Evolutionary conservation across 2,888 invertebrate genomes (phyloP).

Genomic region (Portevinia maculata): DNA sequence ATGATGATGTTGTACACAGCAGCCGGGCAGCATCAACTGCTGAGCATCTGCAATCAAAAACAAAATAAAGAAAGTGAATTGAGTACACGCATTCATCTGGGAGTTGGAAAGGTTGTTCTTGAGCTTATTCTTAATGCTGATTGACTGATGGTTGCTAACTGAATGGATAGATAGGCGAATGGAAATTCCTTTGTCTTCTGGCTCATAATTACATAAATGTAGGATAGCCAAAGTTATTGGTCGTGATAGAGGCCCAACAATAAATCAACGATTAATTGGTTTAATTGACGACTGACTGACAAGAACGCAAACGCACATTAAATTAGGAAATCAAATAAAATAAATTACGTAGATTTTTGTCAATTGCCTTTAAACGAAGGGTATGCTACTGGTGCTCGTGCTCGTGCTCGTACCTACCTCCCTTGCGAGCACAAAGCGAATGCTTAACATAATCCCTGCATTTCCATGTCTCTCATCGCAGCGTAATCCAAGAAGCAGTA

Average conservation of each 20-base stretch:
- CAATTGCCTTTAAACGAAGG: conserved; percentile 47
- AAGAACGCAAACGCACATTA: conserved; percentile 60
- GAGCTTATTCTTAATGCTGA: conserved; percentile 60
- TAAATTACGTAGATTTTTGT: conserved; percentile 69
- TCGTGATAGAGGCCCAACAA: conserved; percentile 9
- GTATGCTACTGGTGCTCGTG: not conserved
- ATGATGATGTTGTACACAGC: conserved; percentile 67
- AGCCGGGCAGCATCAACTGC: conserved; percentile 70
- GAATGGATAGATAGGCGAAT: conserved; percentile 25
- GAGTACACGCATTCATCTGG: not conserved
- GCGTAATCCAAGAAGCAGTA: conserved; percentile 64
- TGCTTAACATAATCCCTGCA: conserved; percentile 67
- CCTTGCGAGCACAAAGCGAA: conserved; percentile 48
- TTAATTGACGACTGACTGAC: conserved; percentile 70
- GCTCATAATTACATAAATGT: conserved; percentile 38
- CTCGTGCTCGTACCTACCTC: too few species aligned
- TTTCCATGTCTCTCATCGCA: conserved; percentile 73
- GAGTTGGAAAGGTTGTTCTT: conserved; percentile 16
- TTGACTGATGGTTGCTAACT: conserved; percentile 55
- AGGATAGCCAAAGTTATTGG: conserved; percentile 22
- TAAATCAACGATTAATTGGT: conserved; percentile 59
- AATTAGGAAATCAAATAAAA: conserved; percentile 68
- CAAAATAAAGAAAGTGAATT: conserved; percentile 44
- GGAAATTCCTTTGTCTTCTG: conserved; percentile 50
- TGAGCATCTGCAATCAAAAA: conserved; percentile 66